Evolutionary conservation across 2,113 vertebrate species (phyloP), one percentile per base, ranked within the genome.

Genomic region (Tiliqua scincoides): DNA sequence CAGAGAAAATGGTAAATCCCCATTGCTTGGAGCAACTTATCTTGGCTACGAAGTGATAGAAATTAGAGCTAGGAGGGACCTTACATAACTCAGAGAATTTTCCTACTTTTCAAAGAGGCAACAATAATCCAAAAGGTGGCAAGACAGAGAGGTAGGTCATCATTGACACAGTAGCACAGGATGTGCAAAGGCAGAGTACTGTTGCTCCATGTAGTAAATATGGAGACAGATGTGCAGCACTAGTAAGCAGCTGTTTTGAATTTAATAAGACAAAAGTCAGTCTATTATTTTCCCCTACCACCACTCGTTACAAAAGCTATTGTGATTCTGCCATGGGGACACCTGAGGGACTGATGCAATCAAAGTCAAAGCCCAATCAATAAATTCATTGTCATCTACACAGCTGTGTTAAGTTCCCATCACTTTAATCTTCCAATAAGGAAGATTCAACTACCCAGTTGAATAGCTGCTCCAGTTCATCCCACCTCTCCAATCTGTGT

Each of bases 191-290:
- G 84, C 88, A 89, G 78, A 83, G 84, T 78, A 81, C 80, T 68
- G 54, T 71, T 89, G 40, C 43, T 92, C 87, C 83, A 63, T 80
- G n/a, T 74, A 85, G 76, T 54, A 89, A 37, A 89, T 89, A 89
- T 68, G 74, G 1, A 90, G 88, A 32, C 82, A 59, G 78, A 85
- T 89, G 88, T 91, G 68, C 90, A 93, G 35, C 87, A 25, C 77
- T 25, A 63, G 67, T 18, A 80, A 87, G 89, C 91, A 94, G 89
- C 91, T 94, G 88, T 91, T 91, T 91, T 90, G 90, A 89, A 90
- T 93, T 92, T 90, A 92, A 85, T 54, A 82, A 81, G 87, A 91
- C 92, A 92, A 93, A 93, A 95, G 88, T 79, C 59, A 63, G 85
- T 61, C 77, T 30, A 40, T 6, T 89, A 3, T 40, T 82, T 88